These are phyloP conservation scores for Axea sp. DNA, from an alignment of 2,888 invertebrate species.

Conservation along the genomic window DNA sequence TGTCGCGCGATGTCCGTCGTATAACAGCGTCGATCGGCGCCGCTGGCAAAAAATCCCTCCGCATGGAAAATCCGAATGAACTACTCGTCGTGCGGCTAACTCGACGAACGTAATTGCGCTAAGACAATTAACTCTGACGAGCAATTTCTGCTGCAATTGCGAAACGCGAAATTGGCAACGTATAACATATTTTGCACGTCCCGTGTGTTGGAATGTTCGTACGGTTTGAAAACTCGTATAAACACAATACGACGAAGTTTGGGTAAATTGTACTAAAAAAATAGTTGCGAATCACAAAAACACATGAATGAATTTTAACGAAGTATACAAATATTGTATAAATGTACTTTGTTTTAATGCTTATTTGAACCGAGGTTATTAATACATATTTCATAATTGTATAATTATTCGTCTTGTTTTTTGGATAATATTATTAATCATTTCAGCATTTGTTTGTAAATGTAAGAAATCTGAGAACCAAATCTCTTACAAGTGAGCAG, in stretches of 20 bases:
- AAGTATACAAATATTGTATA: too few species aligned
- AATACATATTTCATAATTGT: too few species aligned
- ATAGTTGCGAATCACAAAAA: too few species aligned
- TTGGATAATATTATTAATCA: too few species aligned
- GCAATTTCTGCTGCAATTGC: conserved; percentile 42
- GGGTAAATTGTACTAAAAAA: too few species aligned
- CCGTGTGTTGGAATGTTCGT: conserved; percentile 6
- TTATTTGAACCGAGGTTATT: too few species aligned
- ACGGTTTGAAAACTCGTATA: neutral
- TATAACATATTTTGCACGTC: conserved; percentile 39
- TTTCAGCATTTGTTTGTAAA: too few species aligned
- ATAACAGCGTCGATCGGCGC: conserved; percentile 61
- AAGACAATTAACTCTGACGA: conserved; percentile 69
- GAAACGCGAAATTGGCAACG: conserved; percentile 29
- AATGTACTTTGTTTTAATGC: too few species aligned
- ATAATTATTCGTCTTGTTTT: too few species aligned
- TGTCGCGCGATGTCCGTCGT: conserved; percentile 47
- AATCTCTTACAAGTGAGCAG: too few species aligned
- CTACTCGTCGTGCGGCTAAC: conserved; percentile 19
- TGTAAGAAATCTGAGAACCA: too few species aligned
- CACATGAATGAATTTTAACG: too few species aligned
- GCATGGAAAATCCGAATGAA: conserved; percentile 49
- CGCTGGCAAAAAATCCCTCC: conserved; percentile 57
- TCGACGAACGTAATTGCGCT: conserved; percentile 65
- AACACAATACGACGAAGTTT: conserved; percentile 13